Evolutionary conservation across 2,888 invertebrate species (phyloP), one percentile per base, ranked within the genome.

Genomic region (Myathropa florea): DNA sequence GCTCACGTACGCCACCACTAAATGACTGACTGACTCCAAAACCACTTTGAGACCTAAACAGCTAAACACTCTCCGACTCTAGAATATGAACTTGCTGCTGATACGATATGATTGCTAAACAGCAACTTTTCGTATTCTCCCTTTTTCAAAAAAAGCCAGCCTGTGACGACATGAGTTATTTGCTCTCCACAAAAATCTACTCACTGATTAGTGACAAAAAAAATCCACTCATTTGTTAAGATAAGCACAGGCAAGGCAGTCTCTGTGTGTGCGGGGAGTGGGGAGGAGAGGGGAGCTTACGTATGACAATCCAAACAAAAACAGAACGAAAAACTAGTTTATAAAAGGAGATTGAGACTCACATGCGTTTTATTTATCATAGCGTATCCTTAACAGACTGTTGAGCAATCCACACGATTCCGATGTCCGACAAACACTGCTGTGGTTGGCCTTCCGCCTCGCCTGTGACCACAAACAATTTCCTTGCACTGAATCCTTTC

Each of bases 311-410:
- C 65, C 33, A 68, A 59, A 39, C 64, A 65, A 80, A 76, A 72
- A 10, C 53, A 67, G 68, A 65, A 46, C 3, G 6, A 36, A 67
- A 14, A 59, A 10, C 6, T 57, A 18, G 33, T 65, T 26, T 4
- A 63, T 53, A 18, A 46, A 46, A 7, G 7, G 18, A 18, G 18
- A 39, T 9, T 60, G 21, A 12, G 26, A 85, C 85, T 85, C 60
- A 85, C 85, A 82, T 85, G 85, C 72, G 85, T 73, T 77, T 85
- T 77, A 73, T 85, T 85, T 36, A 82, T 82, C 85, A 85, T 85
- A 57, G 57, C 77, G 75, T 18, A 57, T 59, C 61, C 61, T 65
- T 33, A 53, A 70, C 33, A 18, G 28, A 24, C n/a, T 23, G n/a
- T 68, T 55, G 26, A 46, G 12, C 18, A 36, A 55, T 55, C 39